phyloP scores from a whole-genome alignment of 2,888 invertebrate species.

The Ennomos quercinarius region DNA sequence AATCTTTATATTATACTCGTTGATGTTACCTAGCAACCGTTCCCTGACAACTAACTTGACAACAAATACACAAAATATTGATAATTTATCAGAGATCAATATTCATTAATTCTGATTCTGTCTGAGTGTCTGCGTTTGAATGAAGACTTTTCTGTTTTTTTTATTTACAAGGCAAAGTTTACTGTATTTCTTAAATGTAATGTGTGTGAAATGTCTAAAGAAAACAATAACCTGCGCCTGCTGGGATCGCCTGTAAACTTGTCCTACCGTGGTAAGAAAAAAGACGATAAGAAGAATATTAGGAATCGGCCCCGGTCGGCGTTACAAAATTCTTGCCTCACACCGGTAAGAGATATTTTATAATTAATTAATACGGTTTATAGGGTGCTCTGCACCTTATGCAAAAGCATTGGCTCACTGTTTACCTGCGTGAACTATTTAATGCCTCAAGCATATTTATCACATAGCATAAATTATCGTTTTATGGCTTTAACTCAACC shows the following conservation, averaged over 20 bases:
- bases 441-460: background rate
- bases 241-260: conserved; percentile 79
- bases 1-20: no score
- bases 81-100: no score
- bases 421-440: background rate
- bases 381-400: no score
- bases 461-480: conserved; percentile 12
- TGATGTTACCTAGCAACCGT: conserved; percentile 51
- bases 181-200: conserved; percentile 42
- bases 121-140: no score
- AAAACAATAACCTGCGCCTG: conserved; percentile 73
- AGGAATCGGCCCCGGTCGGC: conserved; percentile 76
- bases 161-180: conserved; percentile 1
- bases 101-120: no score
- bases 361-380: no score
- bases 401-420: background rate
- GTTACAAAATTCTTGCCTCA: conserved; percentile 67
- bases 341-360: conserved; percentile 59
- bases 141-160: no score
- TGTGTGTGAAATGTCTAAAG: conserved; percentile 77
- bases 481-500: background rate
- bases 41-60: conserved; percentile 52
- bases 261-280: conserved; percentile 73
- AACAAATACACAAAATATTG: no score
- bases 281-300: conserved; percentile 70